Percentiles rank a stretch among this genome's conserved stretches.
These are phyloP conservation scores for Nannoperca australis DNA, from an alignment of 2,797 vertebrate species.

Conservation along the genomic window DNA sequence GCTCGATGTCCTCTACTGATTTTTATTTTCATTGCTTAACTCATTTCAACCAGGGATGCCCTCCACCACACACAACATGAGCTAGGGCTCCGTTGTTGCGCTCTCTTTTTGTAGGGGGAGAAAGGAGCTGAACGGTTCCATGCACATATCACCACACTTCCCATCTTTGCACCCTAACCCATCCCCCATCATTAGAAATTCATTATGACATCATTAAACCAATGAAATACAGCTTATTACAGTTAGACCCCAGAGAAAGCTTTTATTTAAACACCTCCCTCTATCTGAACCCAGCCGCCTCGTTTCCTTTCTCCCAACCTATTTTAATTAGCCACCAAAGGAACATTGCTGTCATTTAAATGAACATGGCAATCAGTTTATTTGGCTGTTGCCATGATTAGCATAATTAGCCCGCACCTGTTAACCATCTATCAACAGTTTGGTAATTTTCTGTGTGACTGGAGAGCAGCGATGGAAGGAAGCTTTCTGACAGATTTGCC, in stretches of 20 bases:
- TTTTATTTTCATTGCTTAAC: conserved; percentile 61
- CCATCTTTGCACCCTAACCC: conserved; percentile 39
- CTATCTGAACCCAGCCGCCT: conserved; percentile 66
- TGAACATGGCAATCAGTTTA: conserved; percentile 86
- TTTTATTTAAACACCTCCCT: conserved; percentile 80
- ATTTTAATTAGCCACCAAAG: conserved; percentile 85
- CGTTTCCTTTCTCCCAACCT: conserved; percentile 66
- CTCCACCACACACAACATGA: conserved; percentile 6
- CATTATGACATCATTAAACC: conserved; percentile 85
- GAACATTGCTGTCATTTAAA: conserved; percentile 85
- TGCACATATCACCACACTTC: conserved; percentile 26
- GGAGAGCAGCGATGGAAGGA: conserved; percentile 55
- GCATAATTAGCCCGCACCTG: conserved; percentile 84
- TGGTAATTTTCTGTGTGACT: conserved; percentile 78
- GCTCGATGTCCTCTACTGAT: conserved; percentile 58
- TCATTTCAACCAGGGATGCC: conserved; percentile 44
- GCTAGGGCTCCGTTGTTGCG: conserved; percentile 40
- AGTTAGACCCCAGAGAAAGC: conserved; percentile 74
- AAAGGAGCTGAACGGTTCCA: neutral
- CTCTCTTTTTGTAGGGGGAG: neutral
- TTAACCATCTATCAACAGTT: conserved; percentile 82
- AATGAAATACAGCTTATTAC: conserved; percentile 82
- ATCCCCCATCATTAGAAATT: conserved; percentile 82
- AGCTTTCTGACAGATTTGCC: conserved; percentile 63
- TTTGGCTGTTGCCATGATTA: conserved; percentile 84